These are phyloP conservation scores for Enchytraeus crypticus DNA, from an alignment of 2,888 invertebrate species.

Conservation along the genomic window DNA sequence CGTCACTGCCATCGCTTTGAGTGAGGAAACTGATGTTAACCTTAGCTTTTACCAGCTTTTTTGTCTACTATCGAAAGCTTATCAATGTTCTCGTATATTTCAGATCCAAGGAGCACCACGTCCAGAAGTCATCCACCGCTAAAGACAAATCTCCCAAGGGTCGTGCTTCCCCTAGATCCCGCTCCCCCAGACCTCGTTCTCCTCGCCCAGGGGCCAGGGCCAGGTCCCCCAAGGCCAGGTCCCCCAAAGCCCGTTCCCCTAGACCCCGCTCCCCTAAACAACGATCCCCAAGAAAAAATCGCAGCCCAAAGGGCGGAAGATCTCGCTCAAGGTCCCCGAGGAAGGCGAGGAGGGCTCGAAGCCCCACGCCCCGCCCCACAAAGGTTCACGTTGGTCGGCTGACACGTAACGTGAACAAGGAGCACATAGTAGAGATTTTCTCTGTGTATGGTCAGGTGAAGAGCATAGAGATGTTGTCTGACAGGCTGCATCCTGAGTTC, in stretches of 20 bases:
- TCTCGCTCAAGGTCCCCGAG: constrained; percentile 32
- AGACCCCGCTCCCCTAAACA: neutral
- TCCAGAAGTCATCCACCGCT: neutral
- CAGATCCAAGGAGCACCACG: neutral
- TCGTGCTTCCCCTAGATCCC: neutral
- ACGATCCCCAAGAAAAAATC: constrained; percentile 4
- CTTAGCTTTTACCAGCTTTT: no score
- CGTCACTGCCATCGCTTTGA: no score
- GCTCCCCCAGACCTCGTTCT: neutral
- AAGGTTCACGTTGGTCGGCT: constrained; percentile 88
- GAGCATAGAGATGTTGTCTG: constrained; percentile 77
- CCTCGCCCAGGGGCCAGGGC: constrained; percentile 1
- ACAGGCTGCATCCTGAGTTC: constrained; percentile 75
- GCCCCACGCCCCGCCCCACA: constrained; percentile 76
- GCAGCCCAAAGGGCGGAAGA: constrained; percentile 1
- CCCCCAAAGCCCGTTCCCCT: neutral
- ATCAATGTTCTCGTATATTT: neutral
- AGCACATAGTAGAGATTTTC: constrained; percentile 47
- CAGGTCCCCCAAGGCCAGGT: constrained; percentile 1
- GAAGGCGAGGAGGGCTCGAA: constrained; percentile 56
- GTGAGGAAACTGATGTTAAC: no score
- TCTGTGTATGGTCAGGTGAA: constrained; percentile 61
- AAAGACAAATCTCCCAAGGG: neutral
- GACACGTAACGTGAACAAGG: constrained; percentile 78
- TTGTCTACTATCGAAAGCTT: neutral